These are phyloP conservation scores for Pammene fasciana DNA, from an alignment of 2,888 invertebrate genomes.

Conservation along the genomic window DNA sequence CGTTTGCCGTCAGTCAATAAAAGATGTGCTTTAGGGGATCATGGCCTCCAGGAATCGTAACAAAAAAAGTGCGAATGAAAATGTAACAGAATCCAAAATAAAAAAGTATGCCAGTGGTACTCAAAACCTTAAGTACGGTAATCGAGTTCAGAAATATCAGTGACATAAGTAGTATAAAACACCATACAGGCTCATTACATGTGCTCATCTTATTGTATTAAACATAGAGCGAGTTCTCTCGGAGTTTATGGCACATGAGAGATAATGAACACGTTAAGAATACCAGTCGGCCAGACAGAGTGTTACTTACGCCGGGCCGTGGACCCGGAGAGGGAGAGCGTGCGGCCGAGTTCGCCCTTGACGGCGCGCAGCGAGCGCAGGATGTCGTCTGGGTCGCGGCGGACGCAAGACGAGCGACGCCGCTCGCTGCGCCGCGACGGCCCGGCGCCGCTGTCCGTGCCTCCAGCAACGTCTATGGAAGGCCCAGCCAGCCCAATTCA, in stretches of 20 bases:
- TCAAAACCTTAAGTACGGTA: constrained; percentile 1
- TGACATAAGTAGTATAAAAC: constrained; percentile 9
- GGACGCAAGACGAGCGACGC: constrained; percentile 91
- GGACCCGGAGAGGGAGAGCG: constrained; percentile 90
- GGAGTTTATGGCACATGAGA: neutral
- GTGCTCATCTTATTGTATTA: constrained; percentile 1
- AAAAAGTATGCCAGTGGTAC: constrained; percentile 11
- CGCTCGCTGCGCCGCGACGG: constrained; percentile 83
- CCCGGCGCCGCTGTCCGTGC: constrained; percentile 62
- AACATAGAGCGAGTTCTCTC: constrained; percentile 5
- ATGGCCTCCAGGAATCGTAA: constrained; percentile 19
- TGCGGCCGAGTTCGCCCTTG: constrained; percentile 91
- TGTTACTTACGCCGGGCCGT: constrained; percentile 88
- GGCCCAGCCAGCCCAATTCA: constrained; percentile 9
- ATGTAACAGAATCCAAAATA: constrained; percentile 26
- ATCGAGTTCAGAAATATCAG: neutral
- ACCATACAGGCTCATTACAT: constrained; percentile 13
- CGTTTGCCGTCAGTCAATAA: constrained; percentile 34
- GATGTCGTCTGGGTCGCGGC: constrained; percentile 93
- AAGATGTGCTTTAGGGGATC: constrained; percentile 28
- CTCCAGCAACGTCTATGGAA: constrained; percentile 47
- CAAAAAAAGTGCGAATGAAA: constrained; percentile 32
- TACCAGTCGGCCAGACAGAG: constrained; percentile 21
- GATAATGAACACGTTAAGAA: constrained; percentile 1
- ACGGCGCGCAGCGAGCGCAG: constrained; percentile 91